Evolutionary conservation across 2,797 vertebrate species (phyloP).

Genomic region (Hypotaenidia okinawae): DNA sequence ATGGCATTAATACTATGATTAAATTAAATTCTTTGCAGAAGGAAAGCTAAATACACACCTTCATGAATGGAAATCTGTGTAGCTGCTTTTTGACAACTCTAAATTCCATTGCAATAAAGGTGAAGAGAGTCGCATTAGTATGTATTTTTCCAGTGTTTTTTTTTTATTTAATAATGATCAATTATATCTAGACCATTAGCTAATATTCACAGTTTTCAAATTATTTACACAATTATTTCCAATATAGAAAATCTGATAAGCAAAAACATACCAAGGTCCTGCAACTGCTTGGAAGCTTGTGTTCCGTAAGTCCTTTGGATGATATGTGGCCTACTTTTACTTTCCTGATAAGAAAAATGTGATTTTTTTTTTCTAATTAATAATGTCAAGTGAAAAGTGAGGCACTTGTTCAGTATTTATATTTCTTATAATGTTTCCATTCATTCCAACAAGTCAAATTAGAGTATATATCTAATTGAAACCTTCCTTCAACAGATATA

Average conservation of each 20-base stretch:
- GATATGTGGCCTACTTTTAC: conserved; percentile 87
- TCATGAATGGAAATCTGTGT: background rate
- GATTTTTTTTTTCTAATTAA: background rate
- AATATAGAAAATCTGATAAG: background rate
- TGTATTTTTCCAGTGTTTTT: background rate
- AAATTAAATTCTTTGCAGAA: background rate
- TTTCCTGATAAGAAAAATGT: conserved; percentile 79
- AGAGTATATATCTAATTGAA: background rate
- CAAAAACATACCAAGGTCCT: conserved; percentile 76
- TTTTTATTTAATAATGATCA: background rate
- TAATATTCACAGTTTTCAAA: background rate
- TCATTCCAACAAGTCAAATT: background rate
- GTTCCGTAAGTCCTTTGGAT: conserved; percentile 81
- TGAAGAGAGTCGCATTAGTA: background rate
- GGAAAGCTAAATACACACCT: background rate
- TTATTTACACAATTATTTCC: background rate
- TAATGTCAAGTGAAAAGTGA: background rate
- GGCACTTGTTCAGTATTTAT: background rate
- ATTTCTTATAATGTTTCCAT: background rate
- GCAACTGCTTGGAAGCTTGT: conserved; percentile 66
- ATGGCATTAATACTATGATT: background rate
- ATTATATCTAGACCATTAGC: background rate
- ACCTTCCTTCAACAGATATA: background rate
- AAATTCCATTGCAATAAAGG: background rate
- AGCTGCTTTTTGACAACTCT: background rate